A percentile compares a stretch with the other conserved stretches of the same genome.
phyloP scores from a whole-genome alignment of 2,113 vertebrate genomes.

The Hassar affinis region DNA sequence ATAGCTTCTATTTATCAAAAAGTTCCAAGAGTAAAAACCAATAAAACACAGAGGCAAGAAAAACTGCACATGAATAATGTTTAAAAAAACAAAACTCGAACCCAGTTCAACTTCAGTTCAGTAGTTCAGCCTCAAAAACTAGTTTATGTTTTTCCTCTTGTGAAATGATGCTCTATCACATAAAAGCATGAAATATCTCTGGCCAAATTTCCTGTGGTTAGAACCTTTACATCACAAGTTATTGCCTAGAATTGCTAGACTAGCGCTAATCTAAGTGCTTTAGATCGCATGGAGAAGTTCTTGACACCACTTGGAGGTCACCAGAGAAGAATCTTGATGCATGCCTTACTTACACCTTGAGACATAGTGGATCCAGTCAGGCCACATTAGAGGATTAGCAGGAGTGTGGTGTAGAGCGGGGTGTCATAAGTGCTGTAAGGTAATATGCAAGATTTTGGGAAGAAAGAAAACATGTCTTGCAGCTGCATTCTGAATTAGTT shows the following conservation, averaged over 20 bases:
- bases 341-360: background rate
- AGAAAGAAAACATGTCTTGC: background rate
- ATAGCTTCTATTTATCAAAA: too few species aligned
- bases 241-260: too few species aligned
- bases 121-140: background rate
- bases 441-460: background rate
- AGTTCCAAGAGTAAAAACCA: too few species aligned
- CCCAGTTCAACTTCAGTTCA: background rate
- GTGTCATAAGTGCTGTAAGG: background rate
- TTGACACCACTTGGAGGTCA: background rate
- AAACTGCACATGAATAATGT: background rate
- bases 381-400: background rate
- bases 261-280: too few species aligned
- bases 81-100: background rate
- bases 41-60: too few species aligned
- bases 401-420: background rate
- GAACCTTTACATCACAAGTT: too few species aligned
- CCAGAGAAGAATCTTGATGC: background rate
- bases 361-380: background rate
- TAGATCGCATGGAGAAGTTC: background rate
- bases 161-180: too few species aligned
- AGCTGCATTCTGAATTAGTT: background rate
- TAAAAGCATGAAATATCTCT: too few species aligned
- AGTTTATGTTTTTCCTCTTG: too few species aligned
- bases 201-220: too few species aligned